Base-by-base conservation (phyloP, 2,113 vertebrate species). In the Ancistrus triradiatus region DNA sequence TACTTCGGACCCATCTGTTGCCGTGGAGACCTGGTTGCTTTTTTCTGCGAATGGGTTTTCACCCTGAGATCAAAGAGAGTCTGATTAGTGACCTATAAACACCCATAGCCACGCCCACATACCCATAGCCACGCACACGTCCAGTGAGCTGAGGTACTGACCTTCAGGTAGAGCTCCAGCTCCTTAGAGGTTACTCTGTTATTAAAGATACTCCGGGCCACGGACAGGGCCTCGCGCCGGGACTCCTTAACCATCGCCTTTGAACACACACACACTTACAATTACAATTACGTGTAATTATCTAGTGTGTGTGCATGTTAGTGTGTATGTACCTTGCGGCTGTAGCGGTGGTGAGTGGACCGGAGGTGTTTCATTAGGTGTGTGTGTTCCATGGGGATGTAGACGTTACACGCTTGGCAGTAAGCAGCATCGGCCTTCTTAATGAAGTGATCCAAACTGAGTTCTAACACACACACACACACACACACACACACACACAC, bases 231-330 rank as follows among this genome's bases (percentile, higher is more conserved):
- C 0, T 88, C 84, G 38, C 87, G 89, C 81, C 94, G 96, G 1
- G 92, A 94, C 70, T 93, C 90, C 71, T 93, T n/a, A n/a, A n/a
- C 93, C 92, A 96, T 91, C 92, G 94, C n/a, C n/a, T n/a, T n/a
- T n/a, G n/a, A n/a, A n/a, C n/a, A n/a, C n/a, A n/a, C n/a, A n/a
- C n/a, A n/a, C n/a, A n/a, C n/a, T n/a, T n/a, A n/a, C n/a, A n/a
- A n/a, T n/a, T n/a, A n/a, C n/a, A n/a, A n/a, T n/a, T n/a, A n/a
- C n/a, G n/a, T n/a, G n/a, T n/a, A n/a, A n/a, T n/a, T n/a, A n/a
- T n/a, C n/a, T n/a, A n/a, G n/a, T n/a, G n/a, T 51, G 40, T 22
- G 35, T 62, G 63, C 66, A 7, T 6, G 5, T 10, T 28, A 7
- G 13, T 2, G 33, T 11, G n/a, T 2, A 0, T 2, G n/a, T 63